phyloP scores from a whole-genome alignment of 1,140 invertebrate species.

The Choristoneura fumiferana region DNA sequence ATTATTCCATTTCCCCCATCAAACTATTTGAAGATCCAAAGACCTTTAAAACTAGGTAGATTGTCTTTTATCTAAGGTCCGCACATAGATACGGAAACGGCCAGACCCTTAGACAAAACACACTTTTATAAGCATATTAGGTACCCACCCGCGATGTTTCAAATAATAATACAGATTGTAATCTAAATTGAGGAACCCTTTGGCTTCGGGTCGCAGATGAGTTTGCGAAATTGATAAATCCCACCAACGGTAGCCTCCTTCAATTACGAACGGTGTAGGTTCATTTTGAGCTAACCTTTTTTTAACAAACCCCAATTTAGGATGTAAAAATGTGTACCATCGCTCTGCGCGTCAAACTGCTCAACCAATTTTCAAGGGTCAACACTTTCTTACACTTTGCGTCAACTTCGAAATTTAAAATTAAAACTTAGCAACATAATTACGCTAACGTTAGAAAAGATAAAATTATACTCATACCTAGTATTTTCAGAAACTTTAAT shows the following conservation, averaged over 20 bases:
- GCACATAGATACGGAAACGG: not conserved
- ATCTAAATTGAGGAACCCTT: constrained; percentile 1
- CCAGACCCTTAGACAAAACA: not conserved
- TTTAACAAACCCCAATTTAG: constrained; percentile 9
- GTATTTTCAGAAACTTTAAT: too few relatives aligned
- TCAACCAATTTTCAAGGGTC: too few relatives aligned
- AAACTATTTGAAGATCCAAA: too few relatives aligned
- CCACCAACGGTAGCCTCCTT: not conserved
- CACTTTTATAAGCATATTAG: constrained; percentile 4
- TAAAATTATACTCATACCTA: too few relatives aligned
- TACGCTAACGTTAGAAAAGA: too few relatives aligned
- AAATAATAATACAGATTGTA: constrained; percentile 15
- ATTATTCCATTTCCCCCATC: too few relatives aligned
- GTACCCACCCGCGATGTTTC: not conserved
- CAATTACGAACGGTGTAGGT: constrained; percentile 1
- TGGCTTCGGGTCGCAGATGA: constrained; percentile 4
- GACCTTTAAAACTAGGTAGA: too few relatives aligned
- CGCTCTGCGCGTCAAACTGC: too few relatives aligned
- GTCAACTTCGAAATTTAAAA: too few relatives aligned
- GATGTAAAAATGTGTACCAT: not conserved
- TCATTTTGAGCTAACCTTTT: constrained; percentile 8
- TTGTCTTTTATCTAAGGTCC: too few relatives aligned
- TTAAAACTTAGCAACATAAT: too few relatives aligned
- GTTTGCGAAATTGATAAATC: constrained; percentile 5
- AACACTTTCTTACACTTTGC: too few relatives aligned